Conservation (phyloP, 2,797 vertebrate genomes). For the Mus caroli region DNA sequence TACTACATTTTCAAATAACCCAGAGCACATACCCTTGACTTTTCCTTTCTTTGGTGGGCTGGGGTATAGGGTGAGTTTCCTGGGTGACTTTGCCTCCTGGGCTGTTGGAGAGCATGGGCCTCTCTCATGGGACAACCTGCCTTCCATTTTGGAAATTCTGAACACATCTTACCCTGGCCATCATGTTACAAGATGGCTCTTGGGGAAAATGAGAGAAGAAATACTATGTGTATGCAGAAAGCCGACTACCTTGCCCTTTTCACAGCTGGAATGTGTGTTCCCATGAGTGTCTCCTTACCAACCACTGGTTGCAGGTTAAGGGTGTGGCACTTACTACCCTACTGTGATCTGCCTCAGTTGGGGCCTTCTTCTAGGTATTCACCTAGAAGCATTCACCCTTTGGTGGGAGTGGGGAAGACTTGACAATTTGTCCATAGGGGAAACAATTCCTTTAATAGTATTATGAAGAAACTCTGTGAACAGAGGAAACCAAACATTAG, state of each 20-base stretch:
- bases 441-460: slow-evolving; percentile 42
- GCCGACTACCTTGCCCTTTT: neutral
- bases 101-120: neutral
- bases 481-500: slow-evolving; percentile 31
- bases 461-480: slow-evolving; percentile 14
- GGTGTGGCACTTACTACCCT: neutral
- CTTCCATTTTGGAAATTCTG: neutral
- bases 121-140: neutral
- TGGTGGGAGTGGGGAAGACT: neutral
- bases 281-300: neutral
- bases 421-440: neutral
- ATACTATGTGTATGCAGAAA: neutral
- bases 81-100: neutral
- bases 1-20: slow-evolving; percentile 51
- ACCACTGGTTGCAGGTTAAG: neutral
- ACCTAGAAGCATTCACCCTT: neutral
- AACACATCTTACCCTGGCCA: slow-evolving; percentile 52
- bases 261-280: neutral
- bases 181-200: neutral
- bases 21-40: slow-evolving; percentile 32
- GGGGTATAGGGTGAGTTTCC: neutral
- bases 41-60: neutral
- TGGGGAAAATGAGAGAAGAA: slow-evolving; percentile 12
- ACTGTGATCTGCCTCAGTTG: neutral
- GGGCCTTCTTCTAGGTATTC: neutral